Evolutionary conservation across 2,888 invertebrate species (phyloP), one percentile per base, ranked within the genome.

Genomic region (Chloromyia formosa): DNA sequence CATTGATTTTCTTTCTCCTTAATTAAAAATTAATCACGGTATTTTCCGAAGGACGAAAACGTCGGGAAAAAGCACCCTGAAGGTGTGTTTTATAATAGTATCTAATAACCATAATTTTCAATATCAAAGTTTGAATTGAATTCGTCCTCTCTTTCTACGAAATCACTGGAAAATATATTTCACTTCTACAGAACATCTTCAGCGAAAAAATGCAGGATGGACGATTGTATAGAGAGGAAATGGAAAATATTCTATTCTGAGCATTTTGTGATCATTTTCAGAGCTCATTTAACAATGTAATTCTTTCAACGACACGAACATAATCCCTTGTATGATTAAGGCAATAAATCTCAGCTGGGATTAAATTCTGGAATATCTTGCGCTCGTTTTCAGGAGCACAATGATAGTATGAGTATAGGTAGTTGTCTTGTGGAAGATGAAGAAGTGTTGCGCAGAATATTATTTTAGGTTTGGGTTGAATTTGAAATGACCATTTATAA

Each of bases 391-490:
- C 20, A 20, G 20, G 66, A 1, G 14, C 14, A 23, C 14, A 42
- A 45, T 27, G 3, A 22, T 61, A 20, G 27, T 61, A 20, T 40
- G 22, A 22, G 20, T 35, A 9, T 22, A 20, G 45, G 56, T 56
- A 16, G 20, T 20, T 3, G 56, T 60, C 3, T 35, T 35, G 40
- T 35, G 42, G 42, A 35, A n/a, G 62, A 62, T 20, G 66, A 49
- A 40, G 14, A 62, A 62, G 18, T 45, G n/a, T n/a, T n/a, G 45
- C 23, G 20, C 18, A 12, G n/a, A 72, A n/a, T n/a, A n/a, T n/a
- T n/a, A n/a, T n/a, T n/a, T n/a, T n/a, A 9, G 73, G 90, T 49
- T 49, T 2, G 49, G 49, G 16, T 49, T 12, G 49, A n/a, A n/a
- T n/a, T n/a, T n/a, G 16, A n/a, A n/a, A n/a, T 49, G 49, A 49